Base-by-base conservation (phyloP, 2,888 invertebrate species). In the Hirtodrosophila duncani region DNA sequence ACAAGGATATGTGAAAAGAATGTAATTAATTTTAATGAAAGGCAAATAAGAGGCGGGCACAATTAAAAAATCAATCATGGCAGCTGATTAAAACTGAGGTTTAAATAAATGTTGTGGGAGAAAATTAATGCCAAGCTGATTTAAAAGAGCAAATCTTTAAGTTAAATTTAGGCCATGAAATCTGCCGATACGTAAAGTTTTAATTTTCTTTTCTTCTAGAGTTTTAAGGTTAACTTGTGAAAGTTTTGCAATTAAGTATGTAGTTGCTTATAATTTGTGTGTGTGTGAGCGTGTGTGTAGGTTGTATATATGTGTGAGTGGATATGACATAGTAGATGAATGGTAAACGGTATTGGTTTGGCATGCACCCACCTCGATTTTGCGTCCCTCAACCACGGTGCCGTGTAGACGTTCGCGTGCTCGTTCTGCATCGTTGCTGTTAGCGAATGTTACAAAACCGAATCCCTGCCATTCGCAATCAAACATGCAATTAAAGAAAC, bases 361-460 rank as follows among this genome's bases (percentile, higher is more conserved):
- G 92, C 95, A 95, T 95, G 95, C 95, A 95, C 85, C 85, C 95
- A 98, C 98, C 97, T 99, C 99, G 93, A 99, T 98, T 94, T 99
- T 99, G 92, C 99, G 94, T 93, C 99, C 99, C 95, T 99, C 99
- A 94, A 99, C 98, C 94, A 98, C 97, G 92, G 98, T 97, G 94
- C 98, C 98, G 94, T 99, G 98, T 92, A 99, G 96, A 93, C 98
- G 97, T 93, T 98, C 98, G 93, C 99, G 97, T 94, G 99, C 99
- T 93, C 96, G 95, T 93, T 99, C 99, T 91, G 99, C 99, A 92
- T 99, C 99, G 92, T 94, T 95, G 93, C 97, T 97, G 94, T 96
- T 97, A 94, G 98, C 98, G 96, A 99, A 99, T 93, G 99, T 99
- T 94, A 99, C 99, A 96, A 99, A 99, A 94, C 99, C 99, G 94